phyloP scores from a whole-genome alignment of 2,797 vertebrate genomes.

The Sebastes glaucus region DNA sequence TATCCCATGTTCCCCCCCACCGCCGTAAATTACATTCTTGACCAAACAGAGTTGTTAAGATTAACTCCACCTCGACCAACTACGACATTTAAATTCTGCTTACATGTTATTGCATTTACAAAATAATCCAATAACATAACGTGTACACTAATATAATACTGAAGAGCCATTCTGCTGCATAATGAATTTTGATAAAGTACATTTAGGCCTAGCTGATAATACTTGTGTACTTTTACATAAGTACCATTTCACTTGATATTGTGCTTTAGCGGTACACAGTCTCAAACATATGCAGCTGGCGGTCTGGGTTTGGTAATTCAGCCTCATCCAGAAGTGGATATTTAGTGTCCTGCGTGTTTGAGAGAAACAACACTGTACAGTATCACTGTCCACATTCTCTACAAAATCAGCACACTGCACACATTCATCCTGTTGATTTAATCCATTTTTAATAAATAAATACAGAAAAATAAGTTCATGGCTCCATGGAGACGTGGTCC shows the following conservation, averaged over 20 bases:
- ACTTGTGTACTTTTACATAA: neutral
- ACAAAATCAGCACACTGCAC: conserved; percentile 42
- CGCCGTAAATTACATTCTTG: too few relatives aligned
- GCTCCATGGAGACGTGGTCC: conserved; percentile 64
- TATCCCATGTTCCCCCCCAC: too few relatives aligned
- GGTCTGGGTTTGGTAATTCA: neutral
- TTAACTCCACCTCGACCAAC: neutral
- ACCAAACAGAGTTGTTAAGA: neutral
- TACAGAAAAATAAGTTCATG: conserved; percentile 84
- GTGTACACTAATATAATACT: neutral
- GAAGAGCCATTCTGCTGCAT: neutral
- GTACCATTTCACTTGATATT: neutral
- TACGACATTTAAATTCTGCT: neutral
- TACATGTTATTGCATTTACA: neutral
- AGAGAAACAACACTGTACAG: neutral
- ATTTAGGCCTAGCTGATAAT: neutral
- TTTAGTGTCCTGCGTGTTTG: neutral
- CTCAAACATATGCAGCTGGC: neutral
- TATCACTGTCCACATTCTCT: neutral
- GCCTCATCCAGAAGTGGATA: neutral
- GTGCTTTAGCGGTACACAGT: neutral
- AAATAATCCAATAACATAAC: neutral
- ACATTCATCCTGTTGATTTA: conserved; percentile 49
- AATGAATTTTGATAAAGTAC: neutral
- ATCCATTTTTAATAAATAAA: conserved; percentile 87